Base-by-base conservation (phyloP, 2,888 invertebrate genomes). In the Tethea ocularis region DNA sequence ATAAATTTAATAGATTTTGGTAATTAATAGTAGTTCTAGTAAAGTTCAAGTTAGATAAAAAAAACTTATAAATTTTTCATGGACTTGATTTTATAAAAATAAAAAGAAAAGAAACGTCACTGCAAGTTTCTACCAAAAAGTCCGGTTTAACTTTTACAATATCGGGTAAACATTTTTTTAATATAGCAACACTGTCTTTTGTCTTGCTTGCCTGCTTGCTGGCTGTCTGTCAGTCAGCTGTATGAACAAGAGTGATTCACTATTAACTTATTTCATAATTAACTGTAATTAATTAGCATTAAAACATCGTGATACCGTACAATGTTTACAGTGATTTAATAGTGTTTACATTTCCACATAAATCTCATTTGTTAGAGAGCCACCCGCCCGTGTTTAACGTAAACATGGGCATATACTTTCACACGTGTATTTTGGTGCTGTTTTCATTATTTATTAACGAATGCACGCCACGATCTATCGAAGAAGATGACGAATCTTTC, bases 401-500 rank as follows among this genome's bases (percentile, higher is more conserved):
- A 76, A 83, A 77, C 72, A 89, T 88, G 87, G 73, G 74, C 66
- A 65, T 75, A 63, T 69, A 76, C 68, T 64, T 75, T 63, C 70
- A 78, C 75, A 77, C 82, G 74, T 80, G 80, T 79, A 63, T 89
- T 71, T 74, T 87, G 69, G 72, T 84, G 61, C 66, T 92, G 73
- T 82, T 90, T 82, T 80, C 79, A 57, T 59, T 90, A 75, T 80
- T 87, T 68, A 82, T 88, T 68, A 77, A 73, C 69, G 75, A 79
- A 67, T 86, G 87, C 74, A 80, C 78, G 59, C 73, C 87, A 58
- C 86, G 88, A 65, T 87, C 86, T 68, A 69, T 86, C 51, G 80
- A 86, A 75, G 82, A 84, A 54, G 80, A 80, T 51, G 84, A 84
- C 52, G 95, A 96, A 78, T 86, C 91, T 57, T 96, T 96, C 72